Evolutionary conservation across 2,797 vertebrate species (phyloP).

Genomic region (Anguilla pacifica): DNA sequence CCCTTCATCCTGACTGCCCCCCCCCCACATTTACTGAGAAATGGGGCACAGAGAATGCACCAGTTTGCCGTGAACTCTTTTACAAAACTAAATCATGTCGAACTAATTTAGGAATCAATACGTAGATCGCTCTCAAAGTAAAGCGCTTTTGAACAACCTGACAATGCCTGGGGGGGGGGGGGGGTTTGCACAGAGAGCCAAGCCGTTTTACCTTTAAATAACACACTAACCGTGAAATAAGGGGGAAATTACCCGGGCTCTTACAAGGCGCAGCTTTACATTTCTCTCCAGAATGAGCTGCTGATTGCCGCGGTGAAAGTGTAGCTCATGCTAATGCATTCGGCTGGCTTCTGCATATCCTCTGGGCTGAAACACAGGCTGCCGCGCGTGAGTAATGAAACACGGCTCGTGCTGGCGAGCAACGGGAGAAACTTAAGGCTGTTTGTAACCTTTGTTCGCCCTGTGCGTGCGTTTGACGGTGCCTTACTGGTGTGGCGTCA

Average conservation of each 20-base stretch:
- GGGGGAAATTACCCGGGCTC: background rate
- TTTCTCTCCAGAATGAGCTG: background rate
- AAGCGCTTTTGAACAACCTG: background rate
- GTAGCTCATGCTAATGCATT: background rate
- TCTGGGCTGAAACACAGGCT: background rate
- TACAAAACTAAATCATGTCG: background rate
- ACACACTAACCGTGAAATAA: background rate
- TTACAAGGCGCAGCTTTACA: background rate
- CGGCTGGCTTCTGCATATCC: background rate
- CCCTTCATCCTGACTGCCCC: no score
- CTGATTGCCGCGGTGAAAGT: background rate
- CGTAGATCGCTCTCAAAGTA: background rate
- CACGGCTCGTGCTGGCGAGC: background rate
- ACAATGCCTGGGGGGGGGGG: background rate
- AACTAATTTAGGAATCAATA: slow-evolving; percentile 13
- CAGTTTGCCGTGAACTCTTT: background rate
- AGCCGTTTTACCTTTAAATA: background rate
- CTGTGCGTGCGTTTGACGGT: background rate
- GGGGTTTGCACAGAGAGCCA: background rate
- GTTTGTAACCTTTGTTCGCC: background rate
- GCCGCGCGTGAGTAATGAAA: background rate
- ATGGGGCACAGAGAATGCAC: background rate
- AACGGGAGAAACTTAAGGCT: background rate
- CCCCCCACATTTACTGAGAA: background rate
- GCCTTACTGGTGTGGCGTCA: background rate